A percentile compares a stretch with the other conserved stretches of the same genome.
phyloP scores from a whole-genome alignment of 2,888 invertebrate species.

The Amphipoea lucens region DNA sequence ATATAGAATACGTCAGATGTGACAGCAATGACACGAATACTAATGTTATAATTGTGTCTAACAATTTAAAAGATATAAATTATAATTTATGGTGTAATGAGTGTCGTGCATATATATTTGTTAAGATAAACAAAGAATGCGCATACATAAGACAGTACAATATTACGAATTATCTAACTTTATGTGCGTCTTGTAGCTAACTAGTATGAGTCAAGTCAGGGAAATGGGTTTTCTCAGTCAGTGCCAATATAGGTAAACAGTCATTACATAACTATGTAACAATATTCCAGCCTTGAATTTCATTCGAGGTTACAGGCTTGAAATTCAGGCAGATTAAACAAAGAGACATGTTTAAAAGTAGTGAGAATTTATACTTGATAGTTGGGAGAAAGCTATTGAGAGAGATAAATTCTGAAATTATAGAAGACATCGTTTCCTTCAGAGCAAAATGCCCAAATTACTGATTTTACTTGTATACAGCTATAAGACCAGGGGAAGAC shows the following conservation, averaged over 20 bases:
- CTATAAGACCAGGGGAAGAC: background rate
- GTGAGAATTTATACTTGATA: background rate
- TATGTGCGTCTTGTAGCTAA: conserved; percentile 9
- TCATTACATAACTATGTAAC: conserved; percentile 21
- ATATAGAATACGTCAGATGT: conserved; percentile 9
- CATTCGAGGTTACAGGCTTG: conserved; percentile 11
- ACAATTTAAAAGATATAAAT: conserved; percentile 40
- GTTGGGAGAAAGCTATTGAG: background rate
- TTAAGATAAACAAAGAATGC: conserved; percentile 34
- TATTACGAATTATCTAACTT: conserved; percentile 20
- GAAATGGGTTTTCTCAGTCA: conserved; percentile 42
- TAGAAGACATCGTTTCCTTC: background rate
- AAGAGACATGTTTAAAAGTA: background rate
- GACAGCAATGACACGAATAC: conserved; percentile 18
- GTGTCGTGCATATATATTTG: conserved; percentile 10
- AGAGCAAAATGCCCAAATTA: background rate
- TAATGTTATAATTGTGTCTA: conserved; percentile 31
- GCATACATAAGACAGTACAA: conserved; percentile 1
- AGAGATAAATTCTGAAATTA: conserved; percentile 1
- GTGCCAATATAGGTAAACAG: conserved; percentile 20
- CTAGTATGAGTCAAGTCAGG: conserved; percentile 32
- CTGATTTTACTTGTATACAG: background rate
- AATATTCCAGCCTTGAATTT: conserved; percentile 16
- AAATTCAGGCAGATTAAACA: background rate
- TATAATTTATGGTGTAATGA: conserved; percentile 29